These are phyloP conservation scores for Alaudala cheleensis DNA, from an alignment of 2,113 vertebrate genomes.

Conservation along the genomic window DNA sequence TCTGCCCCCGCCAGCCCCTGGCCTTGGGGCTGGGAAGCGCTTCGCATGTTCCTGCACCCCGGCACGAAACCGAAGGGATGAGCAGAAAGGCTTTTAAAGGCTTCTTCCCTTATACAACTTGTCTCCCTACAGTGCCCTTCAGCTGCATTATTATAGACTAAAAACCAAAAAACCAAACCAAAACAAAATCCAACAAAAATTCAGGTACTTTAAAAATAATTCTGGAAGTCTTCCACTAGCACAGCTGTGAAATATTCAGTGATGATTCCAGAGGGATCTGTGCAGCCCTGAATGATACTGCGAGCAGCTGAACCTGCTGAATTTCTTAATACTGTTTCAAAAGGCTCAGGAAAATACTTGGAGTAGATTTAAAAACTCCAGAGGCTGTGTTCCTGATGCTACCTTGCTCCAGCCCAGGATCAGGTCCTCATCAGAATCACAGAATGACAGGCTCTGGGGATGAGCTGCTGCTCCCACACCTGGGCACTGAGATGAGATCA, in stretches of 20 bases:
- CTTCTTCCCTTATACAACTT: not conserved
- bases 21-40: accelerated
- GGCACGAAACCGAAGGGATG: no score
- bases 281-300: not conserved
- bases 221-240: not conserved
- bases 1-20: not conserved
- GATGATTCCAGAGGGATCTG: not conserved
- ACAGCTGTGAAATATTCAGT: not conserved
- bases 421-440: not conserved
- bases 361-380: not conserved
- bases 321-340: not conserved
- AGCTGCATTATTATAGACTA: not conserved
- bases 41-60: accelerated
- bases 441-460: not conserved
- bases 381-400: not conserved
- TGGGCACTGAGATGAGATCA: accelerated
- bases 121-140: not conserved
- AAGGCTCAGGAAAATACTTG: not conserved
- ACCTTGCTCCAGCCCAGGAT: not conserved
- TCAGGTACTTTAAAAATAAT: not conserved
- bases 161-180: not conserved
- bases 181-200: not conserved
- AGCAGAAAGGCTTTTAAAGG: not conserved
- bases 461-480: accelerated
- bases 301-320: not conserved